phyloP scores from a whole-genome alignment of 2,113 vertebrate genomes.

The Symphodus melops region DNA sequence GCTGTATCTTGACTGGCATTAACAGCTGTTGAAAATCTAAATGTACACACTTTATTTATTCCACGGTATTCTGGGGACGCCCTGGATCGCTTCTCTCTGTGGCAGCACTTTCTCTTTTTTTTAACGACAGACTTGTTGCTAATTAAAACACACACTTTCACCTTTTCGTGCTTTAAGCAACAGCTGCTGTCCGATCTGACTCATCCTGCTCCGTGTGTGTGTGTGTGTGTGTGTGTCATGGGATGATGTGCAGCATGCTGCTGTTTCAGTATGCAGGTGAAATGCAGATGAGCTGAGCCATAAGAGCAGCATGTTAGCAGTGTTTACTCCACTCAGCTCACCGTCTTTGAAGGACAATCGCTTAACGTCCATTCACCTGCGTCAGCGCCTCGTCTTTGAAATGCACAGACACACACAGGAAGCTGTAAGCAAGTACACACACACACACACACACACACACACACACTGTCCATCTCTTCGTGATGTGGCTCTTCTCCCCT shows the following conservation, averaged over 20 bases:
- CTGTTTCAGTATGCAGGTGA: conserved; percentile 53
- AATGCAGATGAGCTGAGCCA: conserved; percentile 58
- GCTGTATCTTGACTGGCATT: neutral
- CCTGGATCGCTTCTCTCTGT: neutral
- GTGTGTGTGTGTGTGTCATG: conserved; percentile 12
- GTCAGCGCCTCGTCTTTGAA: conserved; percentile 14
- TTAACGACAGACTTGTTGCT: conserved; percentile 22
- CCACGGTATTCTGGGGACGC: neutral
- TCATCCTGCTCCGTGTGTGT: conserved; percentile 17
- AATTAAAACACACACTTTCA: conserved; percentile 23
- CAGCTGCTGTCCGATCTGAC: conserved; percentile 30
- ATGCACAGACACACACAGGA: conserved; percentile 1
- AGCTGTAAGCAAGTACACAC: neutral
- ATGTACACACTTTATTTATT: neutral
- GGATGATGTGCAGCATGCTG: conserved; percentile 29
- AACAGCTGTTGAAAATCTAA: neutral
- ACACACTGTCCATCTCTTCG: neutral
- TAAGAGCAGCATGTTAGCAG: conserved; percentile 37
- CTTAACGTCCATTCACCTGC: conserved; percentile 40
- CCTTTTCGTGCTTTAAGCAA: conserved; percentile 15
- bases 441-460: neutral
- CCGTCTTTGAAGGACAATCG: conserved; percentile 48
- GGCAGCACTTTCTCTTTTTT: conserved; percentile 1
- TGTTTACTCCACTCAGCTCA: conserved; percentile 10
- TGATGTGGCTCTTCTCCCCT: neutral